phyloP scores from a whole-genome alignment of 2,888 invertebrate genomes.

The Amiota communis region DNA sequence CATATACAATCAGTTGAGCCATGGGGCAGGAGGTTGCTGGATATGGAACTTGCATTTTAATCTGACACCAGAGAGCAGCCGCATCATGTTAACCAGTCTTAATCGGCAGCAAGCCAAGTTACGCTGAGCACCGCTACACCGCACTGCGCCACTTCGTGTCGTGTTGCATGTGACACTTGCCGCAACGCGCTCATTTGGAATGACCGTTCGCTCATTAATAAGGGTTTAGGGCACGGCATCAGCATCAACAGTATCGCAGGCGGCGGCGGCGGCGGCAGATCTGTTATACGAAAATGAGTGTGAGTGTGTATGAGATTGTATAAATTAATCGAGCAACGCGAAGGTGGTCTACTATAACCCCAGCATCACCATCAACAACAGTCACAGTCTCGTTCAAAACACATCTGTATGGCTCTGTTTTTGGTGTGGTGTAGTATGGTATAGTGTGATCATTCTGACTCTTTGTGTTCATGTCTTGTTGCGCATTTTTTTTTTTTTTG shows the following conservation, averaged over 20 bases:
- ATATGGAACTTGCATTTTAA: slow-evolving; percentile 43
- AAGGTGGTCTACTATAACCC: slow-evolving; percentile 50
- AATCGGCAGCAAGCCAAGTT: slow-evolving; percentile 51
- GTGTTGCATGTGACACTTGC: slow-evolving; percentile 63
- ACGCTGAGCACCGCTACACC: slow-evolving; percentile 11
- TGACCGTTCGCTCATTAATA: slow-evolving; percentile 57
- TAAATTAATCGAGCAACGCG: slow-evolving; percentile 62
- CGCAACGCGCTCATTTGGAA: slow-evolving; percentile 26
- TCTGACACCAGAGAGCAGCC: slow-evolving; percentile 45
- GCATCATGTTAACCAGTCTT: slow-evolving; percentile 57
- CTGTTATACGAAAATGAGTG: slow-evolving; percentile 16
- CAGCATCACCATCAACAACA: slow-evolving; percentile 1
- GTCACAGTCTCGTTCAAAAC: slow-evolving; percentile 26
- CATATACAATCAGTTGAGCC: not conserved
- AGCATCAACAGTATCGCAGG: not conserved
- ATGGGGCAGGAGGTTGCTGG: not conserved
- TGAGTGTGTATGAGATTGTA: slow-evolving; percentile 54
- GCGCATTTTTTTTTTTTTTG: slow-evolving; percentile 37
- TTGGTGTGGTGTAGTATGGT: slow-evolving; percentile 53
- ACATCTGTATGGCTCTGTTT: slow-evolving; percentile 36
- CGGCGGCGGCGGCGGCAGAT: not conserved
- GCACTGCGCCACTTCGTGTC: slow-evolving; percentile 22
- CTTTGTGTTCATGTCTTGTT: slow-evolving; percentile 39
- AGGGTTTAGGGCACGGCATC: slow-evolving; percentile 53
- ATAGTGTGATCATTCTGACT: slow-evolving; percentile 27